Percentiles rank a stretch among this genome's conserved stretches.
phyloP scores from a whole-genome alignment of 2,888 invertebrate genomes.

The Cosmopolites sordidus region DNA sequence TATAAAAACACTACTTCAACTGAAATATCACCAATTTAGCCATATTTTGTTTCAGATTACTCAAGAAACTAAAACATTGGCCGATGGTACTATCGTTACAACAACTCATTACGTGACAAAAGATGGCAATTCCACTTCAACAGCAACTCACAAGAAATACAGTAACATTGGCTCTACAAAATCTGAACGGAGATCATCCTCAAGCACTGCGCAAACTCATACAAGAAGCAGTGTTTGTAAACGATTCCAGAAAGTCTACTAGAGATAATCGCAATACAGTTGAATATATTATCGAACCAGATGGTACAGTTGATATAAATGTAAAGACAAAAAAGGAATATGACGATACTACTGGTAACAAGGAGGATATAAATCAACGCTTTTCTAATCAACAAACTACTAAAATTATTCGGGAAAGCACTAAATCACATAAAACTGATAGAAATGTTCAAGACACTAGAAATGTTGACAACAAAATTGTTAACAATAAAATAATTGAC shows the following conservation, averaged over 20 bases:
- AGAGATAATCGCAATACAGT: constrained; percentile 16
- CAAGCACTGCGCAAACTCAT: constrained; percentile 2
- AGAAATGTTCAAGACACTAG: constrained; percentile 5
- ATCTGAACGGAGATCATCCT: constrained; percentile 22
- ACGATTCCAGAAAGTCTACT: constrained; percentile 9
- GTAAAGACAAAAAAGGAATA: constrained; percentile 2
- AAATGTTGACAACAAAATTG: constrained; percentile 1
- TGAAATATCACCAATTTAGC: background rate
- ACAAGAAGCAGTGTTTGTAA: constrained; percentile 9
- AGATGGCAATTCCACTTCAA: constrained; percentile 33
- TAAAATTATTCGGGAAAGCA: constrained; percentile 12
- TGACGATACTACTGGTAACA: background rate
- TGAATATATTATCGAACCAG: constrained; percentile 17
- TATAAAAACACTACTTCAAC: constrained; percentile 5
- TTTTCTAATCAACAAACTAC: constrained; percentile 9
- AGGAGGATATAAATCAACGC: background rate
- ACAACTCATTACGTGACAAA: constrained; percentile 63
- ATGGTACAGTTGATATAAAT: constrained; percentile 9
- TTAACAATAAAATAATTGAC: background rate
- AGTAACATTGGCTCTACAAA: constrained; percentile 20
- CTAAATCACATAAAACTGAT: background rate
- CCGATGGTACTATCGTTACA: constrained; percentile 65
- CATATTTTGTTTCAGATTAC: constrained; percentile 37
- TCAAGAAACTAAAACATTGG: constrained; percentile 62
- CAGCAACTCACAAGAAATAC: constrained; percentile 25